Conservation (phyloP, 2,888 invertebrate species). For the Sinelater perroti region DNA sequence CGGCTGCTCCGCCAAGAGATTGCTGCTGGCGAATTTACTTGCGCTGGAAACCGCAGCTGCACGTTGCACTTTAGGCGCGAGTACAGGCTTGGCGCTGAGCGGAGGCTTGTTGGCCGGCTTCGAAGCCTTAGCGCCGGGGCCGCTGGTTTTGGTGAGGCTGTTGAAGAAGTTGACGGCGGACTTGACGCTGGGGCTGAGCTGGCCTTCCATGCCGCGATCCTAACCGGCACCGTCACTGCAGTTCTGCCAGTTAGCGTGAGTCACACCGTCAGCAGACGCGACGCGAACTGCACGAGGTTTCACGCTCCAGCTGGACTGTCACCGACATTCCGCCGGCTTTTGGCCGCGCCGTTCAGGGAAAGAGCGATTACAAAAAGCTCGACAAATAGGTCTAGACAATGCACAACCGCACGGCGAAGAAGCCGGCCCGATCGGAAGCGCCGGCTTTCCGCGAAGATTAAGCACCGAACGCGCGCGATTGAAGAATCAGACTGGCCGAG, state of each 20-base stretch:
- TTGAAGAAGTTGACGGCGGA: constrained; percentile 41
- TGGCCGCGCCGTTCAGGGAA: constrained; percentile 23
- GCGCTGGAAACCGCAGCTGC: too few relatives aligned
- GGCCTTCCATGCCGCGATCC: constrained; percentile 32
- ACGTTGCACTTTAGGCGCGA: too few relatives aligned
- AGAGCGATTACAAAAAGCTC: constrained; percentile 13
- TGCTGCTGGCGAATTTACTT: too few relatives aligned
- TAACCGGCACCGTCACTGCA: not conserved
- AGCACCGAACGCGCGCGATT: not conserved
- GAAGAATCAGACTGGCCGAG: constrained; percentile 25
- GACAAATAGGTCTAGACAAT: constrained; percentile 3
- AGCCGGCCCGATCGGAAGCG: too few relatives aligned
- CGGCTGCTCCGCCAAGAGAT: too few relatives aligned
- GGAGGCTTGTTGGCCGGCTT: constrained; percentile 5
- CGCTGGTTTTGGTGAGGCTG: constrained; percentile 31
- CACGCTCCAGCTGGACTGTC: constrained; percentile 19
- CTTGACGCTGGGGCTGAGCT: constrained; percentile 39
- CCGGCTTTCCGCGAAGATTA: not conserved
- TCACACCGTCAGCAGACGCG: constrained; percentile 12
- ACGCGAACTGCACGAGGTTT: constrained; percentile 9
- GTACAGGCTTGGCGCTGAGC: constrained; percentile 8
- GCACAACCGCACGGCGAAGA: not conserved
- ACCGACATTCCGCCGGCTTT: constrained; percentile 19
- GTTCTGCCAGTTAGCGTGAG: constrained; percentile 9
- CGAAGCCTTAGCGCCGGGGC: constrained; percentile 1